phyloP scores from a whole-genome alignment of 2,888 invertebrate species.

The Macrosoma leucophasiata region DNA sequence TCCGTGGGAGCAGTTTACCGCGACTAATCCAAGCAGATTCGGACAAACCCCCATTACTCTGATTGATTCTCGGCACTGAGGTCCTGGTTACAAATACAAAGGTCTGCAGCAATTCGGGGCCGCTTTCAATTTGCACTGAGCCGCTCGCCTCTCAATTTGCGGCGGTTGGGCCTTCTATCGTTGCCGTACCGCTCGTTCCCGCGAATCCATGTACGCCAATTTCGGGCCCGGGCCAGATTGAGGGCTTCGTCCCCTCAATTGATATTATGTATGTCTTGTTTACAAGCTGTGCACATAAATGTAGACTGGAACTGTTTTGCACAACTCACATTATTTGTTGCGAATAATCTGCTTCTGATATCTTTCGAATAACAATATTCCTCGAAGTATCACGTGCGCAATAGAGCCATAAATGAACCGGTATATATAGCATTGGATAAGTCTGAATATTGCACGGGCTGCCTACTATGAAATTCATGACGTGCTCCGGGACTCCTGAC shows the following conservation, averaged over 20 bases:
- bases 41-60: constrained; percentile 64
- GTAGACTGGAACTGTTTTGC: not conserved
- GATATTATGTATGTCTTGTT: constrained; percentile 6
- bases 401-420: constrained; percentile 2
- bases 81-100: constrained; percentile 65
- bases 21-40: constrained; percentile 62
- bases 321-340: not conserved
- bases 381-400: not conserved
- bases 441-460: constrained; percentile 46
- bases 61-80: constrained; percentile 63
- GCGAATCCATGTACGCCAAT: constrained; percentile 10
- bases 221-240: constrained; percentile 11
- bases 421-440: constrained; percentile 27
- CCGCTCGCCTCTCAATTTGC: constrained; percentile 57
- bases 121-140: constrained; percentile 68
- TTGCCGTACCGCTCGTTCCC: constrained; percentile 22
- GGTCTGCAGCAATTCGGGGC: constrained; percentile 59
- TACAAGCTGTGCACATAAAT: constrained; percentile 4
- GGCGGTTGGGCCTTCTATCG: constrained; percentile 38
- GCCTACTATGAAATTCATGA: constrained; percentile 62
- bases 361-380: not conserved
- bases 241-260: constrained; percentile 14
- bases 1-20: constrained; percentile 39
- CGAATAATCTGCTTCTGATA: no score
- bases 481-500: constrained; percentile 49